Evolutionary conservation across 2,113 vertebrate species (phyloP).

Genomic region (Heterochromis multidens): DNA sequence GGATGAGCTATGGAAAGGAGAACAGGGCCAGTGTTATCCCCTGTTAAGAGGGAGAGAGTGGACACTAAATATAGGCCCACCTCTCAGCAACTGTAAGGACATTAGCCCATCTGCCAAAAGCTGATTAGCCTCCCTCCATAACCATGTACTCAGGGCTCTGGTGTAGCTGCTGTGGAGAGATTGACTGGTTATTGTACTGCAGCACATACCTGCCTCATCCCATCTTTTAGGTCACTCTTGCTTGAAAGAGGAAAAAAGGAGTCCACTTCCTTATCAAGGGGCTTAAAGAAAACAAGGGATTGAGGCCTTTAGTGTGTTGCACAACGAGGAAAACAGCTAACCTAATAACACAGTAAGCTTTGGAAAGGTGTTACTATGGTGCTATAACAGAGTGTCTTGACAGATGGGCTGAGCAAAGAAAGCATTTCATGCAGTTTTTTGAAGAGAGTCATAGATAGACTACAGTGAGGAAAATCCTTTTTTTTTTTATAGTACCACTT

Average conservation of each 20-base stretch:
- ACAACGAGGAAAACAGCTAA: constrained; percentile 31
- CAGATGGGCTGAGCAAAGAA: neutral
- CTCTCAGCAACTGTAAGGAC: constrained; percentile 65
- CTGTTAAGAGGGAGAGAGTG: constrained; percentile 66
- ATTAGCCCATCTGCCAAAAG: constrained; percentile 71
- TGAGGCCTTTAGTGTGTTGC: constrained; percentile 45
- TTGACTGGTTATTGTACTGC: constrained; percentile 55
- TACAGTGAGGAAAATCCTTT: neutral
- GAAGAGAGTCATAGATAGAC: neutral
- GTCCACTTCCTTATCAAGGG: constrained; percentile 64
- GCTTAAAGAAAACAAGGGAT: constrained; percentile 35
- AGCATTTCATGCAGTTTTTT: neutral
- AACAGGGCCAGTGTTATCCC: constrained; percentile 53
- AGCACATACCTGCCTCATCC: constrained; percentile 40
- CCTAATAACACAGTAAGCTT: neutral
- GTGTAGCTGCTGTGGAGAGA: constrained; percentile 46
- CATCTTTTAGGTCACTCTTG: constrained; percentile 29
- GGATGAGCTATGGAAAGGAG: constrained; percentile 27
- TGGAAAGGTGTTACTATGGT: neutral
- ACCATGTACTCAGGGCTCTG: constrained; percentile 44
- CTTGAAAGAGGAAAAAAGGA: constrained; percentile 31
- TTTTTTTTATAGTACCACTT: neutral
- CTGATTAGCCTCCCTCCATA: constrained; percentile 64
- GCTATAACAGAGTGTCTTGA: neutral
- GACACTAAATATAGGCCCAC: constrained; percentile 67